Evolutionary conservation across 2,888 invertebrate species (phyloP).

Genomic region (Balanococcus diminutus): DNA sequence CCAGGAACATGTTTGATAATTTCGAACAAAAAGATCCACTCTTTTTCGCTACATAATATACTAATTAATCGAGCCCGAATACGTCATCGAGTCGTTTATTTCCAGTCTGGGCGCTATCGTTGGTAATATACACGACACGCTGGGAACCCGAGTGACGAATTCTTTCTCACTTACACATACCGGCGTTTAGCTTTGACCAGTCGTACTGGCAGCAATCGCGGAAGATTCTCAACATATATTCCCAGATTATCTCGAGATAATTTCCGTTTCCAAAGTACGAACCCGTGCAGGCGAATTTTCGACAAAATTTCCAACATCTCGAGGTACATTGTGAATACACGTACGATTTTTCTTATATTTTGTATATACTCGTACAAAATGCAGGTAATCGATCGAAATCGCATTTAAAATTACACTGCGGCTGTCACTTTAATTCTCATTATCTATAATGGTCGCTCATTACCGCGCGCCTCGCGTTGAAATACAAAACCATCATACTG

Average conservation of each 20-base stretch:
- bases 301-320: not conserved
- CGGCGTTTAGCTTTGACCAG: not conserved
- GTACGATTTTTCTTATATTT: not conserved
- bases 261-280: slow-evolving; percentile 23
- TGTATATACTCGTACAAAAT: not conserved
- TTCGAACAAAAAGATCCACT: not conserved
- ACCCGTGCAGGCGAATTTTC: not conserved
- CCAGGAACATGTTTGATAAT: not conserved
- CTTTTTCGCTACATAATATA: not conserved
- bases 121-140: not conserved
- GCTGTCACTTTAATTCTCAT: slow-evolving; percentile 41
- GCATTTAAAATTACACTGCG: not conserved
- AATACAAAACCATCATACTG: slow-evolving; percentile 35
- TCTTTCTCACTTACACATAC: slow-evolving; percentile 47
- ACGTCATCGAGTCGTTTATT: slow-evolving; percentile 31
- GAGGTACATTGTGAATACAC: not conserved
- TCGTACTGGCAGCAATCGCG: not conserved
- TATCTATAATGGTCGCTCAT: slow-evolving; percentile 39
- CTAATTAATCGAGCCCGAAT: slow-evolving; percentile 38
- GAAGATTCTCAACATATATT: slow-evolving; percentile 44
- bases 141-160: slow-evolving; percentile 45
- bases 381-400: not conserved
- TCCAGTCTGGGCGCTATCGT: slow-evolving; percentile 21
- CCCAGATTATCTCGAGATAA: slow-evolving; percentile 45
- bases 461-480: slow-evolving; percentile 9